Base-by-base conservation (phyloP, 1,140 invertebrate genomes). In the Drosophila guanche region DNA sequence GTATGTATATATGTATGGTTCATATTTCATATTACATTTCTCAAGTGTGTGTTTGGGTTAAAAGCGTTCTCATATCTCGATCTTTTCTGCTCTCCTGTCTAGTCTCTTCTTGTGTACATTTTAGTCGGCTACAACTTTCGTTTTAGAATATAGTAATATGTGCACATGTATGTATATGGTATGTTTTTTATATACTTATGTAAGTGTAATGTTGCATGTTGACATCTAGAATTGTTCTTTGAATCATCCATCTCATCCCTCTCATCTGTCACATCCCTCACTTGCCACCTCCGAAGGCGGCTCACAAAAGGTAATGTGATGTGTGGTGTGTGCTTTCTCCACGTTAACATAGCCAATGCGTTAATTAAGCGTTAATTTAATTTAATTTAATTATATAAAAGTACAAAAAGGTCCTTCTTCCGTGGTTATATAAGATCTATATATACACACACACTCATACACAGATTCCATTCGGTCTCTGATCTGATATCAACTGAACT, bases 331-430 rank as follows among this genome's bases (percentile, higher is more conserved):
- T 42, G 59, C 40, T 23, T 27, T 40, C 51, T 45, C 8, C 52
- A 37, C 46, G 45, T 59, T 45, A 56, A 61, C 65, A 60, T 77
- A 62, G 81, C 77, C 81, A 80, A 80, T 80, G 72, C 63, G 59
- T 29, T 61, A 81, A 80, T 73, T 70, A 79, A 76, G 67, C 63
- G 55, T 58, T 75, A 85, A 85, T 88, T 77, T 85, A 51, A 55
- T 79, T 33, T 74, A 75, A 84, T 84, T 57, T 43, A 88, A 86
- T 70, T 67, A 88, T 86, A 86, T 86, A 86, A 86, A 86, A 86
- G 81, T 86, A 86, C 83, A 86, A 86, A 86, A 86, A 81, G 66
- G 62, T 78, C 75, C 61, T 62, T 67, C 67, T 52, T 73, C 69
- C 55, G 43, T 54, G 67, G 72, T 42, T 52, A 59, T 61, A 68